A percentile compares a stretch with the other conserved stretches of the same genome.
These are phyloP conservation scores for Melopsittacus undulatus DNA, from an alignment of 2,797 vertebrate species.

Conservation along the genomic window DNA sequence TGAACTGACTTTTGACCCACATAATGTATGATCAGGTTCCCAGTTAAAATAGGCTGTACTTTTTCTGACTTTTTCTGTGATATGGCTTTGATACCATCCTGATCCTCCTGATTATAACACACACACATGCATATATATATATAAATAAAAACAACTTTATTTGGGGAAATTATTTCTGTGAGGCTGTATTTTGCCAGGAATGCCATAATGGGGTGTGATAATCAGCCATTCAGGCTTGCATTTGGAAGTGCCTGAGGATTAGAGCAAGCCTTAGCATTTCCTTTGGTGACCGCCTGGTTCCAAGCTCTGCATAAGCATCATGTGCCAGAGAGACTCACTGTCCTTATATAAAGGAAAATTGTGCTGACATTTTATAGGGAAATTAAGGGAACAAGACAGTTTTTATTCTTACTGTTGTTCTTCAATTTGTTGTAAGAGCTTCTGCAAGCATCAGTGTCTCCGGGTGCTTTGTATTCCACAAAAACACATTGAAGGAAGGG, in stretches of 20 bases:
- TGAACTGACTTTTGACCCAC: background rate
- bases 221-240: background rate
- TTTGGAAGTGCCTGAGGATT: background rate
- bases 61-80: background rate
- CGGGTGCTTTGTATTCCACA: background rate
- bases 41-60: background rate
- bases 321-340: background rate
- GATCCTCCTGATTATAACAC: background rate
- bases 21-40: background rate
- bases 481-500: background rate
- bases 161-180: background rate
- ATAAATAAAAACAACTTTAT: background rate
- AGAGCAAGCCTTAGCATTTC: background rate
- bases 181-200: background rate
- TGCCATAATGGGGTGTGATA: background rate
- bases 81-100: background rate
- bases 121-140: rapidly evolving
- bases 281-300: background rate
- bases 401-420: background rate
- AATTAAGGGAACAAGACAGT: background rate
- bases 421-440: background rate
- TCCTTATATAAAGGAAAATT: background rate
- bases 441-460: background rate
- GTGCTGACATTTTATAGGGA: background rate
- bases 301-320: background rate